These are phyloP conservation scores for Columba guinea DNA, from an alignment of 2,797 vertebrate genomes.

Conservation along the genomic window DNA sequence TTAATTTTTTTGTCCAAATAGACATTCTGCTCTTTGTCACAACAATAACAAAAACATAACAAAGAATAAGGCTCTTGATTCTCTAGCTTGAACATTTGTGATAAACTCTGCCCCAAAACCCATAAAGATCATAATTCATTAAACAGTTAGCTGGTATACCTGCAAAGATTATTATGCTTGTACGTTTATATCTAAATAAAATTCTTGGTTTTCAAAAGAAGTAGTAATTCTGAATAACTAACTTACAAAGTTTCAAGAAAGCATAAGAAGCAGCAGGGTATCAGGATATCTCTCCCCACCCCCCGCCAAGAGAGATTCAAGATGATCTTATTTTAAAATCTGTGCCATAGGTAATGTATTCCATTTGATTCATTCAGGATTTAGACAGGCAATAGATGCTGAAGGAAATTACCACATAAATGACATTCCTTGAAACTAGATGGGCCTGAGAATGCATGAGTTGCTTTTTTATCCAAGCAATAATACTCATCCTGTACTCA, in stretches of 20 bases:
- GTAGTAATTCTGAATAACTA: not conserved
- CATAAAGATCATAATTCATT: not conserved
- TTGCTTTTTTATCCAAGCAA: not conserved
- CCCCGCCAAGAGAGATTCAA: not conserved
- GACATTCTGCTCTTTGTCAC: not conserved
- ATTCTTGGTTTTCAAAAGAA: not conserved
- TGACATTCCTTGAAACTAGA: conserved; percentile 54
- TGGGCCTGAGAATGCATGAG: not conserved
- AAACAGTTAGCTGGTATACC: not conserved
- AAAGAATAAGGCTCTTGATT: not conserved
- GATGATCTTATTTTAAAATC: not conserved
- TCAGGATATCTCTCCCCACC: not conserved
- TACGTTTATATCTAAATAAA: not conserved
- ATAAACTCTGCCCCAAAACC: not conserved
- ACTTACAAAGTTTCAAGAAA: not conserved
- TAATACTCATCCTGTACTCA: not conserved
- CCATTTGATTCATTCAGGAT: conserved; percentile 14
- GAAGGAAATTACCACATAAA: conserved; percentile 59
- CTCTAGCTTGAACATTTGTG: not conserved
- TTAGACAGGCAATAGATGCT: conserved; percentile 48
- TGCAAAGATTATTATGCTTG: not conserved
- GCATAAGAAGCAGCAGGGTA: not conserved
- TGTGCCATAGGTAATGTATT: conserved; percentile 45
- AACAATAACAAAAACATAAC: not conserved
- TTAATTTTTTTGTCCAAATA: not conserved